These are phyloP conservation scores for Butorides virescens DNA, from an alignment of 2,113 vertebrate species.

Conservation along the genomic window DNA sequence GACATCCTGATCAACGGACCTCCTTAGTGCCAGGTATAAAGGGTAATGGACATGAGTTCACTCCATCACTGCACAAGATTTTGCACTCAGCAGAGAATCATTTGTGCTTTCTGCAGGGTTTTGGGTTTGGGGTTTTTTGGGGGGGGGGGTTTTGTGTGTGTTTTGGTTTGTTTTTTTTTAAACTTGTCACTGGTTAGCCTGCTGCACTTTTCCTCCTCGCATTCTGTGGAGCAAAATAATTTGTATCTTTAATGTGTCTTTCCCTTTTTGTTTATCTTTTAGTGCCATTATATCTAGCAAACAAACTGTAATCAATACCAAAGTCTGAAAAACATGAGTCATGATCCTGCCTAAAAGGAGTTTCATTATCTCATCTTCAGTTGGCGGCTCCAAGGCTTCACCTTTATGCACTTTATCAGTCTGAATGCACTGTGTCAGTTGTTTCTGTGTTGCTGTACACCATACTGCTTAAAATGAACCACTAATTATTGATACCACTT, in stretches of 20 bases:
- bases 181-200: not conserved
- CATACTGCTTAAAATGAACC: not conserved
- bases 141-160: too few species aligned
- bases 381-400: not conserved
- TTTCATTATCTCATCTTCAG: not conserved
- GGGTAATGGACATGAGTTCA: not conserved
- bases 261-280: not conserved
- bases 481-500: not conserved
- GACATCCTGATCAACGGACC: not conserved
- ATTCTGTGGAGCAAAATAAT: not conserved
- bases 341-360: not conserved
- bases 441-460: not conserved
- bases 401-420: not conserved
- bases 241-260: not conserved
- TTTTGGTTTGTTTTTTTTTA: not conserved
- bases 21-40: not conserved
- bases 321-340: not conserved
- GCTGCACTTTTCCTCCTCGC: not conserved
- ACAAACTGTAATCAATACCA: not conserved
- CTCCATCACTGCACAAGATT: not conserved
- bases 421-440: not conserved
- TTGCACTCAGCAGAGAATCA: not conserved
- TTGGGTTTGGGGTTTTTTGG: too few species aligned
- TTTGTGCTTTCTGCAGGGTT: not conserved
- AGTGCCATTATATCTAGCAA: not conserved